phyloP scores from a whole-genome alignment of 2,797 vertebrate species.

The Tympanoctomys barrerae region DNA sequence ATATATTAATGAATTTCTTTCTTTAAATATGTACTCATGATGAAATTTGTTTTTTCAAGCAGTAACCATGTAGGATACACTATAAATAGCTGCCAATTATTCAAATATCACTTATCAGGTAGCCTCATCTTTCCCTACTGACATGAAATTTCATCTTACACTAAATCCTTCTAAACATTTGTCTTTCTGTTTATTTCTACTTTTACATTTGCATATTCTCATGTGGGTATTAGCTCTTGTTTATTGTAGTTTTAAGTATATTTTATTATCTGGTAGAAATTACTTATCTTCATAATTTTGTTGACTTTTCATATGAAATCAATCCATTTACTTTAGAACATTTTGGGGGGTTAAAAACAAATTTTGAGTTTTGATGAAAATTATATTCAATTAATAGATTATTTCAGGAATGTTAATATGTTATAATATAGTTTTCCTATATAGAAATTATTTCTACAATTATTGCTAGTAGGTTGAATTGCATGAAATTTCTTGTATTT shows the following conservation, averaged over 20 bases:
- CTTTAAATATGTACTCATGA: slow-evolving; percentile 17
- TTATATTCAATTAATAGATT: not conserved
- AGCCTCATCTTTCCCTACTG: not conserved
- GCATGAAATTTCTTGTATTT: not conserved
- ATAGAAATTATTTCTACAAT: not conserved
- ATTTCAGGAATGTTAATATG: not conserved
- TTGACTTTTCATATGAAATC: slow-evolving; percentile 13
- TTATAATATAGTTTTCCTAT: not conserved
- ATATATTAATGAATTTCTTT: not conserved
- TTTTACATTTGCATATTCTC: not conserved
- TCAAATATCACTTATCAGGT: not conserved
- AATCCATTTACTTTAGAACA: not conserved
- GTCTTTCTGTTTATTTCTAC: not conserved
- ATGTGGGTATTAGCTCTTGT: not conserved
- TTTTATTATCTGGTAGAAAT: not conserved
- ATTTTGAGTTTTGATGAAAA: not conserved
- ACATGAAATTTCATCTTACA: not conserved
- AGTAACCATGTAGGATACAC: not conserved
- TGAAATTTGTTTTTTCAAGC: slow-evolving; percentile 42
- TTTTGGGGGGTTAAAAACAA: not conserved
- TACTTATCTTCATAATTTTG: slow-evolving; percentile 20
- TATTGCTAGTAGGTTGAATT: not conserved
- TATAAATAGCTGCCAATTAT: not conserved
- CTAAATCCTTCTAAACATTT: not conserved
- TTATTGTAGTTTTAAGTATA: slow-evolving; percentile 5